Conservation (phyloP, 1,140 invertebrate genomes). For the Prorops nasuta region DNA sequence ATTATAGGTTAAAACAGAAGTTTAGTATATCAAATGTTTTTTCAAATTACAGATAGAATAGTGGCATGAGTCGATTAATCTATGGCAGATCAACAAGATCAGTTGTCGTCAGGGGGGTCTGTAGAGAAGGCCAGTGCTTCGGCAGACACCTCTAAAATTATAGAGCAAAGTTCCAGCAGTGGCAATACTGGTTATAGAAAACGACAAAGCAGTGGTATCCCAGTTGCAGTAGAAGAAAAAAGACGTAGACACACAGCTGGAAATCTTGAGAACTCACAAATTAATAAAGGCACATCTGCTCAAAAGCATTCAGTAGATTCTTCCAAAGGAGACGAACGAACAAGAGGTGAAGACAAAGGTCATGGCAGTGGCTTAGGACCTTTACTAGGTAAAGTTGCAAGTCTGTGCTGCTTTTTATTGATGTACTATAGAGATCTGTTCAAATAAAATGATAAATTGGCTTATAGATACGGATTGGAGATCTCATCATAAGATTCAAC, state of each 20-base stretch:
- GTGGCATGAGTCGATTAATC: constrained; percentile 60
- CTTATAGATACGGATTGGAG: constrained; percentile 46
- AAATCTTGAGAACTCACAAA: constrained; percentile 34
- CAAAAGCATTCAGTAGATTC: constrained; percentile 36
- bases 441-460: background rate
- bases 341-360: constrained; percentile 42
- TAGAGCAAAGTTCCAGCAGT: constrained; percentile 46
- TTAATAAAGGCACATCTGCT: constrained; percentile 27
- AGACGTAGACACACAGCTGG: constrained; percentile 44
- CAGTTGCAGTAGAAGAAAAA: constrained; percentile 46
- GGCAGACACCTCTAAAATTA: constrained; percentile 54
- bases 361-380: constrained; percentile 52
- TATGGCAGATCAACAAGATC: constrained; percentile 61
- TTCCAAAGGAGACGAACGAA: constrained; percentile 40
- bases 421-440: background rate
- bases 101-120: constrained; percentile 57
- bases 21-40: too few species aligned
- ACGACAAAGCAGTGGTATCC: constrained; percentile 45
- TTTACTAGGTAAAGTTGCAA: constrained; percentile 36
- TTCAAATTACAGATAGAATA: constrained; percentile 55
- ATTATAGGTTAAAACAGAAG: too few species aligned
- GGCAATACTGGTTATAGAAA: constrained; percentile 47
- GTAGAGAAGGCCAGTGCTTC: constrained; percentile 58
- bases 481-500: constrained; percentile 45
- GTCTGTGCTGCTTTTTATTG: constrained; percentile 1